Evolutionary conservation across 2,888 invertebrate species (phyloP).

Genomic region (Bhutanitis thaidina): DNA sequence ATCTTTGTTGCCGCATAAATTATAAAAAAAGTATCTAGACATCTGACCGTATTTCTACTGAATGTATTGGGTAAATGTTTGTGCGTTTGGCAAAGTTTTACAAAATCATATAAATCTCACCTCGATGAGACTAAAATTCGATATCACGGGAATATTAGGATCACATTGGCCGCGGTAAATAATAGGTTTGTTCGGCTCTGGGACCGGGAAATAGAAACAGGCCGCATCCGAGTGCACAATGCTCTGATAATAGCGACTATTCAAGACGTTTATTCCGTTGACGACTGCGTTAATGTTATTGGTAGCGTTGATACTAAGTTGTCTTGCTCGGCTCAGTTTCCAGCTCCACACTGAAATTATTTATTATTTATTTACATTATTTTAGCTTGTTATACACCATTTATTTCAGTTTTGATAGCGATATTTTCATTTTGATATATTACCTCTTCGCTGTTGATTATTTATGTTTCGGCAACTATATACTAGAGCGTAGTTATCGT

Average conservation of each 20-base stretch:
- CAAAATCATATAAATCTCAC: conserved; percentile 23
- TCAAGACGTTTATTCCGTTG: conserved; percentile 28
- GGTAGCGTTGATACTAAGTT: conserved; percentile 22
- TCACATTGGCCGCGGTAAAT: conserved; percentile 42
- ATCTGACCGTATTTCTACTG: no score
- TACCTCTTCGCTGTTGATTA: conserved; percentile 30
- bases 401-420: neutral
- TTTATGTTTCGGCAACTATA: conserved; percentile 76
- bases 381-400: neutral
- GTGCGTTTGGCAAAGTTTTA: no score
- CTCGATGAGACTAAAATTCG: conserved; percentile 31
- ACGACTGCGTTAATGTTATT: conserved; percentile 27
- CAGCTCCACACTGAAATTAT: conserved; percentile 33
- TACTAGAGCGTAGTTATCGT: conserved; percentile 78
- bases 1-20: no score
- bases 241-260: conserved; percentile 27
- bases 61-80: no score
- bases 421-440: neutral
- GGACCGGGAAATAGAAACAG: conserved; percentile 36
- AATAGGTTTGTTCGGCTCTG: conserved; percentile 27
- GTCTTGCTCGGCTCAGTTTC: conserved; percentile 31
- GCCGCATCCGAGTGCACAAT: conserved; percentile 29
- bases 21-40: no score
- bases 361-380: neutral
- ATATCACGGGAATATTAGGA: conserved; percentile 32